Evolutionary conservation across 2,888 invertebrate genomes (phyloP).

Genomic region (Timema podura): DNA sequence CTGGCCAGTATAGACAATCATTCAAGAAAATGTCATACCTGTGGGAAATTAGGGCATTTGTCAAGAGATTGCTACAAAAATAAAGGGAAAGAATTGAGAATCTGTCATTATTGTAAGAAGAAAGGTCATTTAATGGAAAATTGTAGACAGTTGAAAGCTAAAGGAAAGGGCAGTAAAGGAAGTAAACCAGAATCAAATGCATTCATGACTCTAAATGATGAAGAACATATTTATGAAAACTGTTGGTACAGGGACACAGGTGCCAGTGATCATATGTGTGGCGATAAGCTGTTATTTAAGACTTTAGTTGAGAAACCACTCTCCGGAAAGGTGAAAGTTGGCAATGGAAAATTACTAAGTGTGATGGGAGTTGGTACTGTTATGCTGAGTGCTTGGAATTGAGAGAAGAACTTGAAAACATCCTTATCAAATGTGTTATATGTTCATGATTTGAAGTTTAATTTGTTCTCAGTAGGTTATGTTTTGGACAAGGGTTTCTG

Average conservation of each 20-base stretch:
- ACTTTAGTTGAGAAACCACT: background rate
- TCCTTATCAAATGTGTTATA: background rate
- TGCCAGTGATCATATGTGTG: background rate
- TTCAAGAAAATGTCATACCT: background rate
- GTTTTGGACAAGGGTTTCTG: background rate
- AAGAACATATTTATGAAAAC: background rate
- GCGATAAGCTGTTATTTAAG: background rate
- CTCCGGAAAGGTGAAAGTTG: background rate
- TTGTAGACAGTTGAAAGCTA: background rate
- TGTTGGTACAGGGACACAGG: conserved; percentile 3
- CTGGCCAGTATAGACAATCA: background rate
- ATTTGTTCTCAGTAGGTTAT: background rate
- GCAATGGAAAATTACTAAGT: background rate
- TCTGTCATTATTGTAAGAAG: background rate
- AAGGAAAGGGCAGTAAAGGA: background rate
- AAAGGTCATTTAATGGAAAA: background rate
- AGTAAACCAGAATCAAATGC: background rate
- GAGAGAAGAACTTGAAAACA: background rate
- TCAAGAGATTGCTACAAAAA: background rate
- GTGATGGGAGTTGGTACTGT: background rate
- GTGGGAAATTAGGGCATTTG: background rate
- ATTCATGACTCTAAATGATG: background rate
- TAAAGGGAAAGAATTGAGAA: background rate
- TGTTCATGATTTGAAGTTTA: conserved; percentile 8
- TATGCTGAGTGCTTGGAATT: background rate